Conservation (phyloP, 64 coral and sea anemone species). For the Montipora efflorescens region DNA sequence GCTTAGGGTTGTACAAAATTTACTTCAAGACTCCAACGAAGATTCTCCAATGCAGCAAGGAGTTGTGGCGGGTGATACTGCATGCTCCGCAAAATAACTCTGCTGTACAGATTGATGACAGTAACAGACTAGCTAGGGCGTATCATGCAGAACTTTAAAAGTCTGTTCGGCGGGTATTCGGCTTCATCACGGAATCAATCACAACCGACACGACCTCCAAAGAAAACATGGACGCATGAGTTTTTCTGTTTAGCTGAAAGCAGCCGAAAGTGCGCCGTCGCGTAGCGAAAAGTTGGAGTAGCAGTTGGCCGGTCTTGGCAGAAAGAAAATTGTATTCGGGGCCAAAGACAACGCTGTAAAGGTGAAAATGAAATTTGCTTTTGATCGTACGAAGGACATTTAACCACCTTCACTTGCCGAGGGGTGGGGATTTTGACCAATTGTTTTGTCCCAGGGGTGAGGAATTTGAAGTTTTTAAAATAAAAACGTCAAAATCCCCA, state of each 20-base stretch:
- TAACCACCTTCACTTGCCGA: too few species aligned
- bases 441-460: neutral
- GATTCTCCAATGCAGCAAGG: neutral
- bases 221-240: constrained; percentile 38
- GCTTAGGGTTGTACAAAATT: too few species aligned
- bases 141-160: too few species aligned
- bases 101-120: neutral
- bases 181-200: neutral
- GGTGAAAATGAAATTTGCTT: neutral
- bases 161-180: too few species aligned
- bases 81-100: neutral
- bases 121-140: too few species aligned
- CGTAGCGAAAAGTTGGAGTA: neutral
- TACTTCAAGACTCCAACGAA: neutral
- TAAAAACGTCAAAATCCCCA: too few species aligned
- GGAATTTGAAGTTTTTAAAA: neutral
- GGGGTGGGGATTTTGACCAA: too few species aligned
- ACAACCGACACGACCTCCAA: constrained; percentile 29
- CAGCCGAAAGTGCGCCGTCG: neutral
- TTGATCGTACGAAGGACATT: too few species aligned
- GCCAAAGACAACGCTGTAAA: neutral
- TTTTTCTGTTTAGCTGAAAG: constrained; percentile 27
- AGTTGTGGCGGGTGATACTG: neutral
- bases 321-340: constrained; percentile 19
- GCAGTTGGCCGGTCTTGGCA: constrained; percentile 15